A percentile compares a stretch with the other conserved stretches of the same genome.
phyloP scores from a whole-genome alignment of 2,888 invertebrate genomes.

The Gortyna flavago region DNA sequence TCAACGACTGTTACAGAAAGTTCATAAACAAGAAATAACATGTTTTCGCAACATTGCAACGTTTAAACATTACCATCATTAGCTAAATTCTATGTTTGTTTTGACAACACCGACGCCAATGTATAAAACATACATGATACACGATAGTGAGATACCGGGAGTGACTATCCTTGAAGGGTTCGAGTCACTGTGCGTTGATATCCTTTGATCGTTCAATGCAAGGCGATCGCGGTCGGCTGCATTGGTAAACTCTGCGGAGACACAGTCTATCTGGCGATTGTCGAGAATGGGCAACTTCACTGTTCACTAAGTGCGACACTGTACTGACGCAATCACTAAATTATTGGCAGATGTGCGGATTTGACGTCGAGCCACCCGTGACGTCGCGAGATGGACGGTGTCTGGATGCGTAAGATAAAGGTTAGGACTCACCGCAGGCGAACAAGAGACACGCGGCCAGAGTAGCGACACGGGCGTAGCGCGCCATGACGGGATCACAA shows the following conservation, averaged over 20 bases:
- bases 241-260: constrained; percentile 79
- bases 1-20: constrained; percentile 70
- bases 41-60: constrained; percentile 73
- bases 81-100: constrained; percentile 54
- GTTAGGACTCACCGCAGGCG: constrained; percentile 90
- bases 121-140: constrained; percentile 72
- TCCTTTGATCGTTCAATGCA: constrained; percentile 82
- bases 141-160: constrained; percentile 70
- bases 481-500: constrained; percentile 91
- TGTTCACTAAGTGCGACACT: constrained; percentile 86
- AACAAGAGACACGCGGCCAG: constrained; percentile 90
- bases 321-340: constrained; percentile 82
- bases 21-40: constrained; percentile 65
- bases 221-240: constrained; percentile 81
- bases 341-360: constrained; percentile 76
- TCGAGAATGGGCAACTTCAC: constrained; percentile 83
- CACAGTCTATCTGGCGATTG: constrained; percentile 85
- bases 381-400: constrained; percentile 87
- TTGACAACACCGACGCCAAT: constrained; percentile 76
- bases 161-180: constrained; percentile 84
- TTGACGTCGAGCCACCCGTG: constrained; percentile 83
- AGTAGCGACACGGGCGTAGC: constrained; percentile 90
- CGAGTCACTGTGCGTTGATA: constrained; percentile 76
- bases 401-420: constrained; percentile 87
- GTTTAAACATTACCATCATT: constrained; percentile 64